Conservation (phyloP, 2,888 invertebrate species). For the Mesorhabditis sp. region DNA sequence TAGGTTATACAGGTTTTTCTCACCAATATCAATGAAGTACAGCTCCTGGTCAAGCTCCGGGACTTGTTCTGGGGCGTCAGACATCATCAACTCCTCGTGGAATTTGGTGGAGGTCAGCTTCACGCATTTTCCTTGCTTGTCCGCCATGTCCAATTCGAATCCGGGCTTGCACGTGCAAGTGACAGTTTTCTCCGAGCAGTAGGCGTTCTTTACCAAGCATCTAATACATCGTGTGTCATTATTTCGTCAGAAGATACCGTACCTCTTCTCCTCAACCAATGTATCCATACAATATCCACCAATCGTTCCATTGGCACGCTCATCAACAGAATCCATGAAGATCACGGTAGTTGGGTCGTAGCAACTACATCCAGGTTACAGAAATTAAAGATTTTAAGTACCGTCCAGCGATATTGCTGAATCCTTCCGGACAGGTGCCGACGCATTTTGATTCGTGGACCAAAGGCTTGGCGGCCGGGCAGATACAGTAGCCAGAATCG, state of each 20-base stretch:
- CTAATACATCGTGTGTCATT: slow-evolving; percentile 10
- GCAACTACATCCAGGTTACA: slow-evolving; percentile 27
- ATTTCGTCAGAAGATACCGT: background rate
- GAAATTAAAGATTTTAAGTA: background rate
- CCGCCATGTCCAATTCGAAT: slow-evolving; percentile 52
- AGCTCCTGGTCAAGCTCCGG: slow-evolving; percentile 36
- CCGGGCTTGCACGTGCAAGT: slow-evolving; percentile 55
- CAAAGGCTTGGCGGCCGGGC: slow-evolving; percentile 42
- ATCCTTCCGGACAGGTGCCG: slow-evolving; percentile 51
- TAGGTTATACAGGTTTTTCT: slow-evolving; percentile 10
- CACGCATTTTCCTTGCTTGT: slow-evolving; percentile 35
- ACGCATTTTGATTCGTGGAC: slow-evolving; percentile 54
- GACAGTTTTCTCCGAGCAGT: slow-evolving; percentile 52
- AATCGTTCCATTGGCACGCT: slow-evolving; percentile 54
- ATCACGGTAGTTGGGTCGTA: slow-evolving; percentile 57
- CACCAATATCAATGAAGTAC: slow-evolving; percentile 45
- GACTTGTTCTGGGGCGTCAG: slow-evolving; percentile 19
- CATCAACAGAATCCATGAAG: slow-evolving; percentile 58
- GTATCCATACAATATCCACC: slow-evolving; percentile 56
- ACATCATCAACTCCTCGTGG: slow-evolving; percentile 34
- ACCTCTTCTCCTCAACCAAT: slow-evolving; percentile 51
- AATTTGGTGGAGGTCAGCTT: background rate
- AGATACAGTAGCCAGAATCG: slow-evolving; percentile 52
- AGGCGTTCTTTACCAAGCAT: slow-evolving; percentile 49
- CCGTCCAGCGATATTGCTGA: slow-evolving; percentile 54